phyloP scores from a whole-genome alignment of 1,140 invertebrate species.

The Aphis craccivora region DNA sequence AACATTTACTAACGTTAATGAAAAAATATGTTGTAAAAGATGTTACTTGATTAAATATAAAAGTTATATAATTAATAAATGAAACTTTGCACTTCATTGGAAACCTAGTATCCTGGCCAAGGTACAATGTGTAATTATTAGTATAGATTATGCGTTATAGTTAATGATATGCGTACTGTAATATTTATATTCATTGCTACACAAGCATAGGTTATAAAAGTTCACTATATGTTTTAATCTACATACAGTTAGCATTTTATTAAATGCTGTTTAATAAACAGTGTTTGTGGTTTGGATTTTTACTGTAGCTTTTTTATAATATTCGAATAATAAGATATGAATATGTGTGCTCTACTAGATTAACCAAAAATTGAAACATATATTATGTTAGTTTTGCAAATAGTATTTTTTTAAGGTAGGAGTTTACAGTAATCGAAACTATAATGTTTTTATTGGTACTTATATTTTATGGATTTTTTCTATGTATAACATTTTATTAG shows the following conservation, averaged over 20 bases:
- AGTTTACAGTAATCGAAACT: not conserved
- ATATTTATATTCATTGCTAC: conserved; percentile 27
- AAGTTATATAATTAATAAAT: not conserved
- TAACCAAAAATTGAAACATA: not conserved
- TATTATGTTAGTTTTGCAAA: not conserved
- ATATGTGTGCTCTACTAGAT: not conserved
- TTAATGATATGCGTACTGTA: conserved; percentile 10
- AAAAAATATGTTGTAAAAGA: not conserved
- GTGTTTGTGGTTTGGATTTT: not conserved
- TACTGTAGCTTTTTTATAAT: not conserved
- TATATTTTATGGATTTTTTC: not conserved
- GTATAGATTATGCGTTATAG: not conserved
- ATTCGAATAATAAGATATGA: not conserved
- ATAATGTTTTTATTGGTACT: not conserved
- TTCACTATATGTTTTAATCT: conserved; percentile 41
- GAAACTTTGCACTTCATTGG: not conserved
- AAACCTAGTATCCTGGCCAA: not conserved
- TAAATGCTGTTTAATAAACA: not conserved
- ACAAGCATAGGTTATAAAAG: conserved; percentile 38
- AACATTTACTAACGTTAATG: not conserved
- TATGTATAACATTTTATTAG: not conserved
- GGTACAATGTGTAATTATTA: not conserved
- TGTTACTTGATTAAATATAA: not conserved
- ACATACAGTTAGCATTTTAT: conserved; percentile 19
- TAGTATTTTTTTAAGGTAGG: not conserved